Percentiles rank a stretch among this genome's conserved stretches.
Conservation (phyloP, 1,140 invertebrate genomes). For the Diorhabda carinulata region DNA sequence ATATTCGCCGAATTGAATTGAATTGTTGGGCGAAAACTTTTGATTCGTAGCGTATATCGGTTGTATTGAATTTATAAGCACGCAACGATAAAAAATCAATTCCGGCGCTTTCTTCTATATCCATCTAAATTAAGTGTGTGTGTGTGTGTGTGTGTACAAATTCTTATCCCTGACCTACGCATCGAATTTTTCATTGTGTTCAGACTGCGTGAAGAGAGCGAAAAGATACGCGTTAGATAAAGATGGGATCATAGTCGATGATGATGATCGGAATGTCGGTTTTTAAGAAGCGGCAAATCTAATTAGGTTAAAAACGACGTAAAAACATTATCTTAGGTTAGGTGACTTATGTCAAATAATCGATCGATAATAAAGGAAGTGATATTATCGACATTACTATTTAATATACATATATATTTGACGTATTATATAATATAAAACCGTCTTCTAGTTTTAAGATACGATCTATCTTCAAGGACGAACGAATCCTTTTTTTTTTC, state of each 20-base stretch:
- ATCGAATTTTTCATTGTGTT: slow-evolving; percentile 31
- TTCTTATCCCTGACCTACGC: slow-evolving; percentile 35
- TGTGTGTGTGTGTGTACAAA: slow-evolving; percentile 27
- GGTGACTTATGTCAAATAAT: too few species aligned
- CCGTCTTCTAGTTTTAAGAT: slow-evolving; percentile 9
- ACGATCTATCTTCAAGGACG: slow-evolving; percentile 8
- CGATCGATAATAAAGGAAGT: too few species aligned
- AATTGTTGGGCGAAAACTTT: too few species aligned
- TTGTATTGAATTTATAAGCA: too few species aligned
- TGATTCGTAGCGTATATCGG: too few species aligned
- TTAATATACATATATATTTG: too few species aligned
- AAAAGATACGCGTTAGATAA: slow-evolving; percentile 25
- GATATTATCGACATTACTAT: too few species aligned
- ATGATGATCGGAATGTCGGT: slow-evolving; percentile 22
- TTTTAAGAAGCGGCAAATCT: slow-evolving; percentile 24
- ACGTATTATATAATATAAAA: neutral
- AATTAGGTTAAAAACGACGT: neutral
- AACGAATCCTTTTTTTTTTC: slow-evolving; percentile 10
- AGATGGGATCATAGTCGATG: slow-evolving; percentile 30
- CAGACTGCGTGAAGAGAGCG: slow-evolving; percentile 25
- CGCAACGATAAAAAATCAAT: neutral
- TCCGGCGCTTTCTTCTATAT: neutral
- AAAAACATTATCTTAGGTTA: too few species aligned
- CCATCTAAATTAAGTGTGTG: slow-evolving; percentile 2
- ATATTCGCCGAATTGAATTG: too few species aligned